These are phyloP conservation scores for Sarcophaga subvicina DNA, from an alignment of 2,888 invertebrate species.

Conservation along the genomic window DNA sequence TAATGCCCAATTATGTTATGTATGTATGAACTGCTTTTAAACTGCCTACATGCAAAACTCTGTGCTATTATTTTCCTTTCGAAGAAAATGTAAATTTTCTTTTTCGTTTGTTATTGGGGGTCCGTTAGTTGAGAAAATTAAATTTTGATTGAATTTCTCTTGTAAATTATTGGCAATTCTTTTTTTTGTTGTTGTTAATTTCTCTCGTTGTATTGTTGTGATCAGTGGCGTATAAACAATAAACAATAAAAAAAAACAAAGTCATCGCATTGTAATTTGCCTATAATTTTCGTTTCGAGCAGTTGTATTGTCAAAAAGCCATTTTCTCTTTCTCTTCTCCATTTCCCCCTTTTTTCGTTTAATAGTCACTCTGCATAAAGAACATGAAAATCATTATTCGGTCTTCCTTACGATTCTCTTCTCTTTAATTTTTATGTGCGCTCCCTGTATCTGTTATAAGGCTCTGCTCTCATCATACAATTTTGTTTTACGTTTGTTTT, in stretches of 20 bases:
- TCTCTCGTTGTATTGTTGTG: slow-evolving; percentile 4
- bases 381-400: too few relatives aligned
- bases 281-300: background rate
- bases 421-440: background rate
- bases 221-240: slow-evolving; percentile 35
- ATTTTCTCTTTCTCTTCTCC: background rate
- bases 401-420: background rate
- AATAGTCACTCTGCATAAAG: too few relatives aligned
- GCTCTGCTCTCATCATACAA: background rate
- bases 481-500: background rate
- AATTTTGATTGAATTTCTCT: slow-evolving; percentile 33
- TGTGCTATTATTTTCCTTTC: too few relatives aligned
- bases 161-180: background rate
- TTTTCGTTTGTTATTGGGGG: too few relatives aligned
- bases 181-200: too few relatives aligned
- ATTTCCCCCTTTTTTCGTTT: too few relatives aligned
- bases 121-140: too few relatives aligned
- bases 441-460: background rate
- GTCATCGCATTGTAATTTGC: background rate
- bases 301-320: background rate
- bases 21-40: too few relatives aligned
- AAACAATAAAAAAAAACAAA: background rate
- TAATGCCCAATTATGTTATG: too few relatives aligned
- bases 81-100: too few relatives aligned
- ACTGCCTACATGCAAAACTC: too few relatives aligned